Conservation (phyloP, 2,797 vertebrate species). For the Poecilia picta region DNA sequence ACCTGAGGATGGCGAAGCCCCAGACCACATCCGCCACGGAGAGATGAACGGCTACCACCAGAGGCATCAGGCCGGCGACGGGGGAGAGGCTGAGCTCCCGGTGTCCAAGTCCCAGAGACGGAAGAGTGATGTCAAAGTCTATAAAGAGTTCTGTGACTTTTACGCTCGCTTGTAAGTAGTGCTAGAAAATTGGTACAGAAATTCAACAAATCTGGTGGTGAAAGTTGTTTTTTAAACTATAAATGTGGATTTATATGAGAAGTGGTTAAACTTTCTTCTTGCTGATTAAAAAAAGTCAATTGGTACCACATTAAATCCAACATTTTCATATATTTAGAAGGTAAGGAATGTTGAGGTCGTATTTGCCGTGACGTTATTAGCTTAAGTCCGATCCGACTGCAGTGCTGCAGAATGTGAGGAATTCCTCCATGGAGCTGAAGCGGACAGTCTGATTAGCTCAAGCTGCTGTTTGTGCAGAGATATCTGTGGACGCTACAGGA, state of each 20-base stretch:
- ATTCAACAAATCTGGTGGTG: background rate
- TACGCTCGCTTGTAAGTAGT: conserved; percentile 95
- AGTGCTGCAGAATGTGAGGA: conserved; percentile 56
- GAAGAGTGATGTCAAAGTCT: conserved; percentile 94
- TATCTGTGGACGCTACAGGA: conserved; percentile 25
- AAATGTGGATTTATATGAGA: background rate
- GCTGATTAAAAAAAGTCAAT: background rate
- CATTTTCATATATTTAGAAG: background rate
- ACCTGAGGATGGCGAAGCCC: conserved; percentile 85
- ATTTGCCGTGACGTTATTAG: conserved; percentile 13
- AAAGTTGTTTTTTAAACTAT: background rate
- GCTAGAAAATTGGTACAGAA: background rate
- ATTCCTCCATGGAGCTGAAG: conserved; percentile 44
- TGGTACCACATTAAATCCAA: background rate
- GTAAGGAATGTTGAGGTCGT: background rate
- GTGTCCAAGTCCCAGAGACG: conserved; percentile 91
- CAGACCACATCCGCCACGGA: conserved; percentile 44
- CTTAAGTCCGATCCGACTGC: conserved; percentile 30
- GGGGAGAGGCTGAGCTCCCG: conserved; percentile 84
- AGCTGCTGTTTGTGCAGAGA: conserved; percentile 47
- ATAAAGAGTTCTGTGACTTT: conserved; percentile 99
- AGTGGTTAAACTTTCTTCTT: background rate
- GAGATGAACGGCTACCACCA: conserved; percentile 70
- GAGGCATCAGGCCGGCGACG: conserved; percentile 59
- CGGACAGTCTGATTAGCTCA: conserved; percentile 38